phyloP scores from a whole-genome alignment of 1,140 invertebrate genomes.

The Bombus difficillimus region DNA sequence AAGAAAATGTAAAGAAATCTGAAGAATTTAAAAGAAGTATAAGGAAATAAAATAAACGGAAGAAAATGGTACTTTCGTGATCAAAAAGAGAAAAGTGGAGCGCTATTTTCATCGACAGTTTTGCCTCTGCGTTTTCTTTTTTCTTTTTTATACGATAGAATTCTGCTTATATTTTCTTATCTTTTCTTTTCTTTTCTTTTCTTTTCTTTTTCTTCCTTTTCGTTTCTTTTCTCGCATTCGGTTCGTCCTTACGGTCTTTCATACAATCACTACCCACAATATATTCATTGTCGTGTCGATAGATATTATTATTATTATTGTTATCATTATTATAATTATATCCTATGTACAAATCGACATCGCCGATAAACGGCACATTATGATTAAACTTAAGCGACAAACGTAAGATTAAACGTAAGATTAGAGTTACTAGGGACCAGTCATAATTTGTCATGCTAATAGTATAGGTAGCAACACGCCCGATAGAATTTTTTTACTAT shows the following conservation, averaged over 20 bases:
- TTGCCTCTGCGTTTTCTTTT: neutral
- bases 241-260: constrained; percentile 54
- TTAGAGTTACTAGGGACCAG: constrained; percentile 72
- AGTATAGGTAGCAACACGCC: constrained; percentile 73
- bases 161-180: neutral
- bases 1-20: neutral
- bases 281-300: constrained; percentile 55
- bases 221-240: constrained; percentile 48
- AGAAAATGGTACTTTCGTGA: constrained; percentile 5
- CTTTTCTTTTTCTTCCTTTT: neutral
- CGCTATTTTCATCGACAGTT: constrained; percentile 13
- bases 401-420: constrained; percentile 68
- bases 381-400: constrained; percentile 70
- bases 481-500: constrained; percentile 63
- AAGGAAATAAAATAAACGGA: neutral
- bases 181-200: neutral
- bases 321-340: constrained; percentile 68
- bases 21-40: neutral
- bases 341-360: constrained; percentile 73
- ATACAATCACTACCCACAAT: constrained; percentile 58
- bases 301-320: constrained; percentile 51
- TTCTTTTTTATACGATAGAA: neutral
- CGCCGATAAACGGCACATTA: constrained; percentile 64
- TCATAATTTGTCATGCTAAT: constrained; percentile 77
- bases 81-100: neutral